phyloP scores from a whole-genome alignment of 2,888 invertebrate genomes.

The Mimumesa dahlbomi region DNA sequence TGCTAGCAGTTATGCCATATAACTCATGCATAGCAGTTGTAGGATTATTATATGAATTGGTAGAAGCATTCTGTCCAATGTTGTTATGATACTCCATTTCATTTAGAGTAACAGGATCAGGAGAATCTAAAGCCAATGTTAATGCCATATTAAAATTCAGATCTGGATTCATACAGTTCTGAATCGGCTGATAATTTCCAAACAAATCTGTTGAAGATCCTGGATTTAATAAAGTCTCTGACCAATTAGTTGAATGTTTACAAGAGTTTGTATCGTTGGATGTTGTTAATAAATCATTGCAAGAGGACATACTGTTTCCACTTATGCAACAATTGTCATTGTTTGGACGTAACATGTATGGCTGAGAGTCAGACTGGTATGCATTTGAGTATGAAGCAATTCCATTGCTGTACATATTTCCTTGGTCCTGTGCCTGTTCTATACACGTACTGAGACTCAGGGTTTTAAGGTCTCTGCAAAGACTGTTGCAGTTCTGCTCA shows the following conservation, averaged over 20 bases:
- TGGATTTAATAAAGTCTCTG: conserved; percentile 62
- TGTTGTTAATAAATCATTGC: conserved; percentile 68
- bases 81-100: conserved; percentile 68
- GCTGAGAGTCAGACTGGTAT: conserved; percentile 49
- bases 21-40: conserved; percentile 72
- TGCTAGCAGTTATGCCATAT: conserved; percentile 63
- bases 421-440: conserved; percentile 61
- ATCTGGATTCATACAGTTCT: conserved; percentile 66
- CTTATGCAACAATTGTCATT: conserved; percentile 39
- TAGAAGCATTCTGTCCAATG: conserved; percentile 54
- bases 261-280: conserved; percentile 46
- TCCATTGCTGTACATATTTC: conserved; percentile 65
- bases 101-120: conserved; percentile 62
- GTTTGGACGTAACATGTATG: conserved; percentile 44
- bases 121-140: conserved; percentile 56
- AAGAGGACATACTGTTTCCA: conserved; percentile 51
- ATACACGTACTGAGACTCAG: conserved; percentile 61
- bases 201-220: conserved; percentile 71
- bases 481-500: conserved; percentile 68
- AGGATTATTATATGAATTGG: conserved; percentile 67
- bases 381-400: conserved; percentile 47
- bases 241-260: conserved; percentile 64
- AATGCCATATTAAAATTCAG: conserved; percentile 74
- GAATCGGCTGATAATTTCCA: conserved; percentile 71
- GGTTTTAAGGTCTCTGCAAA: conserved; percentile 69